phyloP scores from a whole-genome alignment of 2,888 invertebrate genomes.

The Cylloceria caligata region DNA sequence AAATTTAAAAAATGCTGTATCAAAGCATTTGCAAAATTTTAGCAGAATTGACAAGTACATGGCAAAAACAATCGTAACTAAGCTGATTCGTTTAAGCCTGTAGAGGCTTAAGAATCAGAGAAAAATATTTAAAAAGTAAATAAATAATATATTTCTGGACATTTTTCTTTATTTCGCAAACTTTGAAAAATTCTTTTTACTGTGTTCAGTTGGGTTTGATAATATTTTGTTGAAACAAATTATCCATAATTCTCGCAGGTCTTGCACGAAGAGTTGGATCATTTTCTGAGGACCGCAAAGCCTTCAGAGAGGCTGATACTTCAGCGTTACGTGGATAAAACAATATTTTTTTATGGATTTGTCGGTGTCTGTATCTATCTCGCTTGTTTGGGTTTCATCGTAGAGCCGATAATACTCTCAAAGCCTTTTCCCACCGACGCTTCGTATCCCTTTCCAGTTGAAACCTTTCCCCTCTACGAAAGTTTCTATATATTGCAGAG shows the following conservation, averaged over 20 bases:
- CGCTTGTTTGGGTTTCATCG: slow-evolving; percentile 67
- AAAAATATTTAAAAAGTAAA: no score
- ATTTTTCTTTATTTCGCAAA: neutral
- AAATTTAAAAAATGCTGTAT: no score
- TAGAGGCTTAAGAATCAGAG: no score
- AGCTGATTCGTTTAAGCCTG: no score
- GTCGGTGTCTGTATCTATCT: slow-evolving; percentile 67
- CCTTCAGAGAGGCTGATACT: slow-evolving; percentile 69
- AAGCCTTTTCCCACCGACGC: slow-evolving; percentile 75
- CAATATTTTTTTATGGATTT: slow-evolving; percentile 70
- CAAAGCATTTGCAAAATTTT: no score
- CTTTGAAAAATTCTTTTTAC: neutral
- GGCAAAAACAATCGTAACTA: no score
- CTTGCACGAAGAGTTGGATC: slow-evolving; percentile 62
- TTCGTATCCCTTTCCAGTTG: slow-evolving; percentile 76
- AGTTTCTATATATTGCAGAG: slow-evolving; percentile 73
- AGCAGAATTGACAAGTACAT: no score
- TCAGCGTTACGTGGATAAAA: slow-evolving; percentile 73
- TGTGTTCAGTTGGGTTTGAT: neutral
- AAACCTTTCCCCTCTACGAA: slow-evolving; percentile 61
- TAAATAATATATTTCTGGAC: no score
- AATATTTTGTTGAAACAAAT: neutral
- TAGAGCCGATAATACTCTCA: slow-evolving; percentile 72
- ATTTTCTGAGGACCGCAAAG: slow-evolving; percentile 61
- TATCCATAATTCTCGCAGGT: slow-evolving; percentile 25